Evolutionary conservation across 2,888 invertebrate species (phyloP).

Genomic region (Cabera pusaria): DNA sequence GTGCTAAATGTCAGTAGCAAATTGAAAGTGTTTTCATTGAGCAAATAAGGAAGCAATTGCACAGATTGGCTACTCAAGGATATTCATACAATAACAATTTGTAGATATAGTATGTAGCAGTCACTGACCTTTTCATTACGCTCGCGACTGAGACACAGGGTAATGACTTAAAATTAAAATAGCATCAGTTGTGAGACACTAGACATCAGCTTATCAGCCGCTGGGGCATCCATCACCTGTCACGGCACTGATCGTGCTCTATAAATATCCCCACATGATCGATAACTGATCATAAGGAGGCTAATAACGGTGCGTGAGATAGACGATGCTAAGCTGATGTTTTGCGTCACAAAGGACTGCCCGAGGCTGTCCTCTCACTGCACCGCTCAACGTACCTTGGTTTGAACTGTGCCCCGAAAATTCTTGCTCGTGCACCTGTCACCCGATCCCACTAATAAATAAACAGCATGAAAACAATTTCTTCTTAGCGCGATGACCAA

Average conservation of each 20-base stretch:
- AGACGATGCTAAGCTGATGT: slow-evolving; percentile 30
- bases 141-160: slow-evolving; percentile 11
- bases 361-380: slow-evolving; percentile 33
- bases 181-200: slow-evolving; percentile 19
- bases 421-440: slow-evolving; percentile 60
- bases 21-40: slow-evolving; percentile 22
- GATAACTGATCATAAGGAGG: slow-evolving; percentile 38
- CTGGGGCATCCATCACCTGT: slow-evolving; percentile 39
- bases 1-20: slow-evolving; percentile 12
- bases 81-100: slow-evolving; percentile 15
- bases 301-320: slow-evolving; percentile 23
- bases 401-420: slow-evolving; percentile 72
- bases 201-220: slow-evolving; percentile 17
- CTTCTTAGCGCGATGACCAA: slow-evolving; percentile 59
- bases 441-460: slow-evolving; percentile 66
- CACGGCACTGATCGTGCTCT: slow-evolving; percentile 38
- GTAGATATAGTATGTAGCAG: slow-evolving; percentile 6
- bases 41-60: slow-evolving; percentile 24
- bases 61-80: slow-evolving; percentile 22
- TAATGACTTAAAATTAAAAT: slow-evolving; percentile 15
- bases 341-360: slow-evolving; percentile 47
- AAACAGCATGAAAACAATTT: slow-evolving; percentile 73
- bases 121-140: slow-evolving; percentile 18
- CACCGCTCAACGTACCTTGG: slow-evolving; percentile 60
- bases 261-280: slow-evolving; percentile 44